Conservation (phyloP, 2,113 vertebrate species). For the Silurus meridionalis region DNA sequence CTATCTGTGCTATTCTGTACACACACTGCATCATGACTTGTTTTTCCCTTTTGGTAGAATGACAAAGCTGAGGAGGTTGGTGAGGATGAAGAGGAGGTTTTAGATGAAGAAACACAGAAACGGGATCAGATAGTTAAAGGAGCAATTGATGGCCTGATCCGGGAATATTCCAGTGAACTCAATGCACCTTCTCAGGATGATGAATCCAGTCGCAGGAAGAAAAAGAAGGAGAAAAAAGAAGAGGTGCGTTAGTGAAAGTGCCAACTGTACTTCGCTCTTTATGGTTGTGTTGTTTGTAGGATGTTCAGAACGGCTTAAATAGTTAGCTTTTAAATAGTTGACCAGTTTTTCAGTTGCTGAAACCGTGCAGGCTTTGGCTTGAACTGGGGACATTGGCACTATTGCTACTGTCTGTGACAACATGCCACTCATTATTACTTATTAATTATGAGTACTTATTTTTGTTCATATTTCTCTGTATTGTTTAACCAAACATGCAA, state of each 20-base stretch:
- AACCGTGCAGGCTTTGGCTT: not conserved
- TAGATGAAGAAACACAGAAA: conserved; percentile 95
- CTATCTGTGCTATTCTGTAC: not conserved
- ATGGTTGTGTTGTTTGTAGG: not conserved
- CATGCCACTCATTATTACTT: not conserved
- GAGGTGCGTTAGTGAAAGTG: conserved; percentile 73
- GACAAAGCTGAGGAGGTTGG: conserved; percentile 77
- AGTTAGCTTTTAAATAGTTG: too few species aligned
- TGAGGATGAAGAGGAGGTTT: conserved; percentile 90
- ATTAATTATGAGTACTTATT: not conserved
- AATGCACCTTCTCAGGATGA: conserved; percentile 93
- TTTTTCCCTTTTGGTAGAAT: conserved; percentile 64
- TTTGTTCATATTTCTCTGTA: not conserved
- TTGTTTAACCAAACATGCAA: not conserved
- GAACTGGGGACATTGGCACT: not conserved
- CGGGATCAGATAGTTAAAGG: conserved; percentile 93
- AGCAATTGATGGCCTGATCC: conserved; percentile 93
- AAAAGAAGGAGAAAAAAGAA: conserved; percentile 98
- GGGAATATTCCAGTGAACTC: conserved; percentile 95
- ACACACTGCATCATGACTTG: not conserved
- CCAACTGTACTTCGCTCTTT: not conserved
- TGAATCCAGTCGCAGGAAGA: conserved; percentile 92
- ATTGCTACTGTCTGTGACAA: not conserved
- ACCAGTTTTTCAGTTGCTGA: not conserved
- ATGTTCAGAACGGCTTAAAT: not conserved